Evolutionary conservation across 2,888 invertebrate genomes (phyloP).

Genomic region (Xestia sexstrigata): DNA sequence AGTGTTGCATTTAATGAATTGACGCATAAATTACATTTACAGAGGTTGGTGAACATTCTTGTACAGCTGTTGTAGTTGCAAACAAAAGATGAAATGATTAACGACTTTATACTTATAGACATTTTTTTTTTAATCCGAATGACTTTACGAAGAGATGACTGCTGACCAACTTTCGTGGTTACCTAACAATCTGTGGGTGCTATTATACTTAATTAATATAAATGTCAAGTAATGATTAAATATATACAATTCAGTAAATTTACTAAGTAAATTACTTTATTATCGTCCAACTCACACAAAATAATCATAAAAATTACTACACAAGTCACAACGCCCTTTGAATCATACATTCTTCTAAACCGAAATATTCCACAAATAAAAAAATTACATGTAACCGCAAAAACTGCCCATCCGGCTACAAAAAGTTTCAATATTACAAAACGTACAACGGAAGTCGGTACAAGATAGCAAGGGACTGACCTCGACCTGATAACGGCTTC

Average conservation of each 20-base stretch:
- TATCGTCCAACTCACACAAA: background rate
- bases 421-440: conserved; percentile 53
- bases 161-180: background rate
- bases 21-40: background rate
- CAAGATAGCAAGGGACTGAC: conserved; percentile 85
- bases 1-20: background rate
- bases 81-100: no score
- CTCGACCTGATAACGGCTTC: conserved; percentile 69
- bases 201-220: background rate
- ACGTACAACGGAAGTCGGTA: conserved; percentile 80
- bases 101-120: background rate
- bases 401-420: conserved; percentile 45
- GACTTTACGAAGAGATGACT: background rate
- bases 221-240: no score
- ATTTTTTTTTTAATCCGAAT: background rate
- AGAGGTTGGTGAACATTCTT: background rate
- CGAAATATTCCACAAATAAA: conserved; percentile 33
- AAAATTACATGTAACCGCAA: conserved; percentile 24
- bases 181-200: background rate
- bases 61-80: background rate
- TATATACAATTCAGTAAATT: background rate
- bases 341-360: conserved; percentile 14
- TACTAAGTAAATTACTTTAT: background rate
- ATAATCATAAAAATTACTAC: background rate
- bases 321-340: background rate